Conservation (phyloP, 2,797 vertebrate species). For the Salmo trutta region DNA sequence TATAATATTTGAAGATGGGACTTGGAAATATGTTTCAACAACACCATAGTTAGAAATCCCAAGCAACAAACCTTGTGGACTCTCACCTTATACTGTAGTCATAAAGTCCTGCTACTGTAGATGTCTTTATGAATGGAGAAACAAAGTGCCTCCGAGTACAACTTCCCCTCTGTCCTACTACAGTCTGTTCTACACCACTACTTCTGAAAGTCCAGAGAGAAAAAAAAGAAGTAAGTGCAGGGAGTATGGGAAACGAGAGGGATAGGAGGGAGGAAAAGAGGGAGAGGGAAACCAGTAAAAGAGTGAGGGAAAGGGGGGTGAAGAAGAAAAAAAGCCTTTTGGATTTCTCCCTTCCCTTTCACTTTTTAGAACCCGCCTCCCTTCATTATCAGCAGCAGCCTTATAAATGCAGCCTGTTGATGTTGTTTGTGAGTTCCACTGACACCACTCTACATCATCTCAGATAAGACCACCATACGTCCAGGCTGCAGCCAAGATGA, state of each 20-base stretch:
- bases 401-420: constrained; percentile 76
- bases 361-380: constrained; percentile 71
- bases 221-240: constrained; percentile 42
- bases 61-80: neutral
- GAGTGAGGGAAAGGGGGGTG: constrained; percentile 29
- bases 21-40: neutral
- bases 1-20: neutral
- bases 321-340: constrained; percentile 62
- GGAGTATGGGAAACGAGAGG: constrained; percentile 37
- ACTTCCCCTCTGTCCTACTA: neutral
- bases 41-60: neutral
- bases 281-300: neutral
- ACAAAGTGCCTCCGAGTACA: neutral
- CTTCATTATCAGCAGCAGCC: constrained; percentile 72
- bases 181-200: constrained; percentile 11
- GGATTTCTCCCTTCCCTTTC: constrained; percentile 75
- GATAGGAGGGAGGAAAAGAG: no score
- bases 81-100: no score
- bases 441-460: constrained; percentile 23
- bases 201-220: constrained; percentile 60
- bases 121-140: neutral
- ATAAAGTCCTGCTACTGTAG: neutral
- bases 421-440: constrained; percentile 63
- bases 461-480: constrained; percentile 43
- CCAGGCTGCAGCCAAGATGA: constrained; percentile 74